Conservation (phyloP, 2,797 vertebrate genomes). For the Sebastes steindachneri region DNA sequence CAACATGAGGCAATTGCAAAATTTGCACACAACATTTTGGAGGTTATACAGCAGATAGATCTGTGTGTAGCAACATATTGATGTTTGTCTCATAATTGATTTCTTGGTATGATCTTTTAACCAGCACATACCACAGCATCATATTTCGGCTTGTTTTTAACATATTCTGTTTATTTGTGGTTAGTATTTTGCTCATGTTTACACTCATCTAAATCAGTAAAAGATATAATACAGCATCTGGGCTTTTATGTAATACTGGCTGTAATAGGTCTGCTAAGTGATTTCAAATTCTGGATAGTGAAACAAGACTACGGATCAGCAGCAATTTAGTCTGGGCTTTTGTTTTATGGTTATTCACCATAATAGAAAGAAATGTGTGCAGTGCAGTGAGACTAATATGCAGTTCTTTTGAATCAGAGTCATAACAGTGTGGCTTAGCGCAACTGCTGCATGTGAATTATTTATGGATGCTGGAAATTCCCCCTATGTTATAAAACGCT, state of each 20-base stretch:
- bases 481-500: constrained; percentile 28
- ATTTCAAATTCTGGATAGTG: constrained; percentile 34
- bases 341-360: constrained; percentile 53
- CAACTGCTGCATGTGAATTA: constrained; percentile 61
- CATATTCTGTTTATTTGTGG: neutral
- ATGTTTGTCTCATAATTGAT: neutral
- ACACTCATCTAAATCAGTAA: neutral
- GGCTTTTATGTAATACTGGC: constrained; percentile 15
- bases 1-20: neutral
- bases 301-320: constrained; percentile 44
- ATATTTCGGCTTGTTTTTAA: neutral
- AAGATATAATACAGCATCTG: constrained; percentile 17
- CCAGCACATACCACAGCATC: neutral
- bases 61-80: neutral
- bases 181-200: neutral
- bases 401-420: constrained; percentile 52
- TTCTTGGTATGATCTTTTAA: neutral
- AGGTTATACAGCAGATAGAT: rapidly evolving
- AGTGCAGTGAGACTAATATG: constrained; percentile 59
- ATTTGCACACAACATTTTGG: neutral
- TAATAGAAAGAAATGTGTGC: constrained; percentile 42
- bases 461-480: constrained; percentile 53
- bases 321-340: constrained; percentile 43
- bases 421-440: constrained; percentile 46
- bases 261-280: constrained; percentile 27